Evolutionary conservation across 2,113 vertebrate genomes (phyloP), one percentile per base, ranked within the genome.

Genomic region (Colossoma macropomum): DNA sequence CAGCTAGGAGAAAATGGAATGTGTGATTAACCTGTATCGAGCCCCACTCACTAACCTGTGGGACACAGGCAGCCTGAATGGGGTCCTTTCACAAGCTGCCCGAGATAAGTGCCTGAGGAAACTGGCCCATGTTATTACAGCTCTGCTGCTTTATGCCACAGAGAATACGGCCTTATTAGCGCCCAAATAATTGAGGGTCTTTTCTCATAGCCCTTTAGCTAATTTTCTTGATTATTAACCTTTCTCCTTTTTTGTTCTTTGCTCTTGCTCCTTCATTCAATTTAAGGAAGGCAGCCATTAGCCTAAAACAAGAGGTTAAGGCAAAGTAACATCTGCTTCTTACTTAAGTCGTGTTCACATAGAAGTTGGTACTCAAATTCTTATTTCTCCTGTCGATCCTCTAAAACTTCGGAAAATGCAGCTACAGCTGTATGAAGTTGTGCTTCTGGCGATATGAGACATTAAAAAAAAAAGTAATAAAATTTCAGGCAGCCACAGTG

Each of bases 91-190:
- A 75, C 5, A 13, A 77, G 71, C 75, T 69, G 62, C 71, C 80
- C 65, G 2, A 56, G 81, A 74, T 74, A 76, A 86, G 81, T 60
- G 85, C 86, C 85, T 41, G 81, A 86, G 83, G 87, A 86, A 86
- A 82, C 79, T n/a, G 19, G 25, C 25, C 65, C 77, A 79, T 81
- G 77, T 86, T 84, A 87, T 88, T 88, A 86, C 72, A 76, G 80
- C 77, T 78, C 32, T 30, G 77, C 21, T 76, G 84, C 83, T 77
- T 75, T 77, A 80, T 79, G 72, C 71, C 32, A 56, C 41, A 28
- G 75, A 85, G 86, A 86, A 86, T 28, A n/a, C 38, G 19, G 72
- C 52, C 84, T 86, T 87, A 87, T 90, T 87, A 90, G 84, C 62
- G 41, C 3, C 60, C 34, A 65, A 83, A 85, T 85, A 88, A 88